Base-by-base conservation (phyloP, 2,888 invertebrate species). In the Conchocele bisecta region DNA sequence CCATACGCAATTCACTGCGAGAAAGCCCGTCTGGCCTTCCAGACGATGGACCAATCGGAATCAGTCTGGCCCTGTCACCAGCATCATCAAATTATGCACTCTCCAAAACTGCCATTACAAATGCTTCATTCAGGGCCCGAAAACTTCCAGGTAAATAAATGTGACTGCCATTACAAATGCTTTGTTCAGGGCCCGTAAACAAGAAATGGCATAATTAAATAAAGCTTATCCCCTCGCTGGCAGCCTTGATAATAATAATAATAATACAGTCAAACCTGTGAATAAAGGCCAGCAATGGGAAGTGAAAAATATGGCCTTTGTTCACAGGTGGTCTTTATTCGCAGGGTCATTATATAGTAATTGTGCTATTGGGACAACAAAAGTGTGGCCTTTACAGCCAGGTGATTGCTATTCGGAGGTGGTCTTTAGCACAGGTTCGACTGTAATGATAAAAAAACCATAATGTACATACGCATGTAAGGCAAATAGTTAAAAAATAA, bases 81-180 rank as follows among this genome's bases (percentile, higher is more conserved):
- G 69, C 83, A 5, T 82, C 88, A 24, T 79, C 86, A 9, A 78
- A 75, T 26, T 81, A 84, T 41, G 79, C 84, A 0, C 74, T 86
- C 11, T 79, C 83, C 13, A 98, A 98, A 91, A 96, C 97, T 9
- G 97, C 98, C 95, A 98, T 99, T 81, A 99, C 98, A 33, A 99
- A 98, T 92, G 98, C 99, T 79, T 98, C 98, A 82, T 98, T 99
- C 93, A 94, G 98, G 81, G 97, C 98, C 79, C 98, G 97, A 92
- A 98, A 98, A 91, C 93, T 99, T 87, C 98, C 98, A 84, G 91
- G 90, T 91, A 66, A 56, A 70, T 44, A 24, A 17, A 24, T 17
- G 20, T 50, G 5, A 17, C 9, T 37, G 28, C 7, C 17, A 31
- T 41, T 6, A 17, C n/a, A 37, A 4, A 15, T 17, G 9, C 24